Base-by-base conservation (phyloP, 2,888 invertebrate species). In the Imbricaverruca yamaguchii region DNA sequence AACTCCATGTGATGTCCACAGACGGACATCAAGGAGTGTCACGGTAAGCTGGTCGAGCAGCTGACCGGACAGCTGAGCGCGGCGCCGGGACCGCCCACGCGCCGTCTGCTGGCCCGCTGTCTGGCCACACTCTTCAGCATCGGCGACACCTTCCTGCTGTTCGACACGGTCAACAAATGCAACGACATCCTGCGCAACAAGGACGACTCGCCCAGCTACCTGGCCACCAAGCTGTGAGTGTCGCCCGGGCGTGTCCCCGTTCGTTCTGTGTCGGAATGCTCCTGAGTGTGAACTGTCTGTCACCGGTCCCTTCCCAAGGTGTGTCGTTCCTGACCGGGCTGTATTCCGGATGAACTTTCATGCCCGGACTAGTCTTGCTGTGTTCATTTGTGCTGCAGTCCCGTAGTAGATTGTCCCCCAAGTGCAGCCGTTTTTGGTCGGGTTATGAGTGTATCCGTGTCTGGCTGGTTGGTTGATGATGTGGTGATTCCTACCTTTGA, bases 121-220 rank as follows among this genome's bases (percentile, higher is more conserved):
- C 89, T 98, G 83, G 97, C 97, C 0, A 96, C 96, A 0, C 89
- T 99, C 74, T 99, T 98, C 89, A 95, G 95, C 83, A 96, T 98
- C 23, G 99, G 98, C 0, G 98, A 99, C 87, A 97, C 98, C 65
- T 97, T 97, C 87, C 90, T 96, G 82, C 91, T 99, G 77, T 98
- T 98, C 87, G 97, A 97, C 85, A 97, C 97, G 6, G 96, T 99
- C 81, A 98, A 98, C 88, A 94, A 95, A 85, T 98, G 98, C 89
- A 99, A 98, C 89, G 84, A 84, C 83, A 81, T 84, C 63, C 82
- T 84, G 23, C 83, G 84, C 69, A 95, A 95, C 85, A 97, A 97
- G 87, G 98, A 99, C 90, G 98, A 99, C 87, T 97, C 98, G 0
- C 97, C 97, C 0, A 96, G 95, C 85, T 97, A 95, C 87, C 90